Conservation (phyloP, 2,113 vertebrate genomes). For the Gymnocephalus cernua region DNA sequence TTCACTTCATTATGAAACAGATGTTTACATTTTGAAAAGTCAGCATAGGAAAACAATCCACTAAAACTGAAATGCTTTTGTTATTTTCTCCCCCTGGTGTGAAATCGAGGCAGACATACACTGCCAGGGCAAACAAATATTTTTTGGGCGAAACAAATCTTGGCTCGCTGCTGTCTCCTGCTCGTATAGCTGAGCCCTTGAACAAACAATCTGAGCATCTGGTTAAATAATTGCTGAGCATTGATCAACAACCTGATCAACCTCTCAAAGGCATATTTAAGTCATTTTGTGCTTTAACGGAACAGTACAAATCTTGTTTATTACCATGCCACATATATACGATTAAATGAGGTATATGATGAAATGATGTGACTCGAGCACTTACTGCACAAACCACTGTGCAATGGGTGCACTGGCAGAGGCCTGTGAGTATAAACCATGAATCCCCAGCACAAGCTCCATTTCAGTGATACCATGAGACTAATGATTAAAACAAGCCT, state of each 20-base stretch:
- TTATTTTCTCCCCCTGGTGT: slow-evolving; percentile 60
- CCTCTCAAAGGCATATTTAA: slow-evolving; percentile 16
- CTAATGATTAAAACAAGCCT: slow-evolving; percentile 82
- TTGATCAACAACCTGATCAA: slow-evolving; percentile 69
- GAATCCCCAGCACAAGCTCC: slow-evolving; percentile 53
- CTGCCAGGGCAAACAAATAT: slow-evolving; percentile 68
- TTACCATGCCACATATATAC: slow-evolving; percentile 19
- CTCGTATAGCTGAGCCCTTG: slow-evolving; percentile 45
- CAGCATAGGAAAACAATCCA: slow-evolving; percentile 43
- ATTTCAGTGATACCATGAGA: slow-evolving; percentile 69
- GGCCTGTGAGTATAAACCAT: slow-evolving; percentile 34
- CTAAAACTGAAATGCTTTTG: slow-evolving; percentile 60
- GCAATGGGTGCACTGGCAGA: slow-evolving; percentile 22
- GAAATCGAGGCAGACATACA: slow-evolving; percentile 44
- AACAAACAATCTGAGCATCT: slow-evolving; percentile 73
- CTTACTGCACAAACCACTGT: slow-evolving; percentile 32
- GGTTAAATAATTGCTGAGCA: slow-evolving; percentile 62
- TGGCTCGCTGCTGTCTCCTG: slow-evolving; percentile 40
- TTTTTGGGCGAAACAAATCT: slow-evolving; percentile 51
- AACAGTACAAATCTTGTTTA: slow-evolving; percentile 27
- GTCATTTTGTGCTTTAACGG: not conserved
- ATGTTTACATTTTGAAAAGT: slow-evolving; percentile 43
- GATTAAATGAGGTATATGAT: slow-evolving; percentile 30
- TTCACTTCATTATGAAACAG: slow-evolving; percentile 25
- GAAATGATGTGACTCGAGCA: slow-evolving; percentile 24